Conservation (phyloP, 2,888 invertebrate genomes). For the Lordiphosa andalusiaca region DNA sequence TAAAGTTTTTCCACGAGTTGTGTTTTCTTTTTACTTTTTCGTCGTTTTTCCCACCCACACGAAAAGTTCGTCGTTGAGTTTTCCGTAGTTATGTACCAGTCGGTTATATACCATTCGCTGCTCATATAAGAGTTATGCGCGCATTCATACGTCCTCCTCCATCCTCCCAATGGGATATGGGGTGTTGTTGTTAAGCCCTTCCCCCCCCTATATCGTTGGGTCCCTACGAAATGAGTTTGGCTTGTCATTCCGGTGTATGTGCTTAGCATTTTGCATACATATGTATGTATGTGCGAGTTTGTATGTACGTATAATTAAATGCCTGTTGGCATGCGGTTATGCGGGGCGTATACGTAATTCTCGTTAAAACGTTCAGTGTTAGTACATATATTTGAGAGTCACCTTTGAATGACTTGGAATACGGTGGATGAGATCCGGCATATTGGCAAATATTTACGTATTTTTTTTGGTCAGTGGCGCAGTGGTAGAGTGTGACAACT, state of each 20-base stretch:
- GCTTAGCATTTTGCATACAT: too few species aligned
- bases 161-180: conserved; percentile 36
- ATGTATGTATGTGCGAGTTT: conserved; percentile 1
- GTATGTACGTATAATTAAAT: conserved; percentile 16
- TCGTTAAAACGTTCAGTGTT: conserved; percentile 7
- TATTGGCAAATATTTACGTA: too few species aligned
- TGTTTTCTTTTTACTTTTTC: conserved; percentile 42
- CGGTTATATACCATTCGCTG: conserved; percentile 40
- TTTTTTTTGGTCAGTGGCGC: too few species aligned
- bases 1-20: conserved; percentile 63
- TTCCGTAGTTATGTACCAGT: conserved; percentile 36
- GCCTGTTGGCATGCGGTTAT: conserved; percentile 8
- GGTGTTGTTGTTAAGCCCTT: conserved; percentile 37
- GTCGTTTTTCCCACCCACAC: conserved; percentile 52
- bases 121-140: conserved; percentile 70
- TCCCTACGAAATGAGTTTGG: conserved; percentile 25
- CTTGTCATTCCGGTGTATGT: conserved; percentile 33
- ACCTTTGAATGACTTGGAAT: conserved; percentile 27
- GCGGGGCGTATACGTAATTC: conserved; percentile 47
- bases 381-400: conserved; percentile 24
- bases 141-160: conserved; percentile 55
- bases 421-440: background rate
- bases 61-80: conserved; percentile 58
- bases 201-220: conserved; percentile 24
- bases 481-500: too few species aligned